A percentile compares a stretch with the other conserved stretches of the same genome.
Conservation (phyloP, 2,888 invertebrate species). For the Leptinotarsa haldemani region DNA sequence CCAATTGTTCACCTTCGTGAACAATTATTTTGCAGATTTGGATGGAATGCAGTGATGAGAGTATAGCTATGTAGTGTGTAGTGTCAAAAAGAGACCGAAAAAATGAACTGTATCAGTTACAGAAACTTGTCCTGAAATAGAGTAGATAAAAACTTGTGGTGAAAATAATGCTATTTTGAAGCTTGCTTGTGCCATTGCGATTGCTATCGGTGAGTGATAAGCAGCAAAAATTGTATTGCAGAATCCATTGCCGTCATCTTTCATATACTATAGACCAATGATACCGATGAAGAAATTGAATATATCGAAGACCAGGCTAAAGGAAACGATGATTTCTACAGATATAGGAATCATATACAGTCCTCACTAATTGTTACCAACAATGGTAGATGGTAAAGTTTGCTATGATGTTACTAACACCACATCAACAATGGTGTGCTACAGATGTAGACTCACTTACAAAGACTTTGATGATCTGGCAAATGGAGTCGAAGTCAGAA, state of each 20-base stretch:
- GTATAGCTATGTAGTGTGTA: no score
- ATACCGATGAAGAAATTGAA: constrained; percentile 1
- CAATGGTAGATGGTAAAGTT: constrained; percentile 50
- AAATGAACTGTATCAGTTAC: no score
- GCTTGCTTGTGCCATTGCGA: constrained; percentile 48
- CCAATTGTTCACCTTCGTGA: no score
- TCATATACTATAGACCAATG: constrained; percentile 51
- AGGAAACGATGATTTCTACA: no score
- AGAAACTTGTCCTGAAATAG: no score
- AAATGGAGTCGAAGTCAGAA: neutral
- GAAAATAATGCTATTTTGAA: constrained; percentile 52
- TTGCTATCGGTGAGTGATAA: constrained; percentile 37
- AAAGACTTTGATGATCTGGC: constrained; percentile 41
- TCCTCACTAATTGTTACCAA: no score
- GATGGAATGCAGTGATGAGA: no score
- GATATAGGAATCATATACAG: no score
- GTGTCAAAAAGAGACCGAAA: no score
- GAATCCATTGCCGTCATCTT: constrained; percentile 54
- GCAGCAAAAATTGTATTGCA: constrained; percentile 49
- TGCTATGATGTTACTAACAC: constrained; percentile 47
- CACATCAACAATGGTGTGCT: constrained; percentile 49
- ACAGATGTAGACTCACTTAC: constrained; percentile 38
- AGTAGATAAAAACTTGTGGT: no score
- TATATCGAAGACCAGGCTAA: neutral
- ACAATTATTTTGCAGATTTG: no score